Evolutionary conservation across 2,888 invertebrate genomes (phyloP), one percentile per base, ranked within the genome.

Genomic region (Gonocerus acuteangulatus): DNA sequence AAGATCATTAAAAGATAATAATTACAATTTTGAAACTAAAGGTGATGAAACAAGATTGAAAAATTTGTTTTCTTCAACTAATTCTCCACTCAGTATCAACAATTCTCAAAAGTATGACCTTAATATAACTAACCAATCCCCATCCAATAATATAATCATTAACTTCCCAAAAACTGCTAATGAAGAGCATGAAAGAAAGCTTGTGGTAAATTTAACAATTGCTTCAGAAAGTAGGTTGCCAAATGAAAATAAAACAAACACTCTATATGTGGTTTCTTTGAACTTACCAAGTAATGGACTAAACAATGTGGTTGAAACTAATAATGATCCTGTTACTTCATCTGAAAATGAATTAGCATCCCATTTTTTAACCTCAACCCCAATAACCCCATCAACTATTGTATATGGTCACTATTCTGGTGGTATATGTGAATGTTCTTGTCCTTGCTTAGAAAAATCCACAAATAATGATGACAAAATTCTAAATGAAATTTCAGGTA

Each of bases 191-290:
- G 71, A 76, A 22, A 83, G 82, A 13, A 39, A 39, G 74, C 82
- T 90, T 69, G 77, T 89, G 67, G 85, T 91, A 64, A 91, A 91
- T 75, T 79, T 91, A 67, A 88, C 89, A 7, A 89, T 90, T 70
- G 83, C 86, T 63, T 84, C 87, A 66, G 67, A 68, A 45, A 66
- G 64, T 73, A 62, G 74, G 47, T 75, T 76, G 59, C 76, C 75
- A 67, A 73, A 75, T n/a, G 69, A 76, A 32, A 73, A 76, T 64
- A 34, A 23, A 52, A 81, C 69, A 60, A 82, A 82, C 71, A 83
- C 84, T 49, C 79, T 89, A 66, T 90, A 89, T 76, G 84, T 88
- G 36, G 77, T 90, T 68, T 89, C 90, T 70, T 83, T 90, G 63
- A 86, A 86, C 65, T 84, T 91, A 60, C 90, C 90, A 9, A 84